phyloP scores from a whole-genome alignment of 2,113 vertebrate genomes.

The Trinectes maculatus region DNA sequence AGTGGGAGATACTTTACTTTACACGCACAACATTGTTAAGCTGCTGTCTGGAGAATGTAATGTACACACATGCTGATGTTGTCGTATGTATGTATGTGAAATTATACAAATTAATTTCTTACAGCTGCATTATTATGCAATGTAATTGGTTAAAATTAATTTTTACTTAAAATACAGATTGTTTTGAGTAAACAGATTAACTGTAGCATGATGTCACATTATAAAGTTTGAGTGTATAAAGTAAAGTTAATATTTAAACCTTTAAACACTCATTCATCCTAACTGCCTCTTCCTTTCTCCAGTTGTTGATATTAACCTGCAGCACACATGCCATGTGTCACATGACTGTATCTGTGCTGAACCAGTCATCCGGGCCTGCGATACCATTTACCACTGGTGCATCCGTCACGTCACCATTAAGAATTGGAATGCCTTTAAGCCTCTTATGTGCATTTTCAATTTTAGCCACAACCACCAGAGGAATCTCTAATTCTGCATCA shows the following conservation, averaged over 20 bases:
- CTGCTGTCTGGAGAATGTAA: slow-evolving; percentile 7
- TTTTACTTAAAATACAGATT: no score
- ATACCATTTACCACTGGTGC: slow-evolving; percentile 22
- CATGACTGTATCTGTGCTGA: slow-evolving; percentile 42
- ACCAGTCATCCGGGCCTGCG: slow-evolving; percentile 37
- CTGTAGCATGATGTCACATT: no score
- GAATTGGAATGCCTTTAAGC: slow-evolving; percentile 69
- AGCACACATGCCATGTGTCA: slow-evolving; percentile 26
- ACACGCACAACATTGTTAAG: slow-evolving; percentile 17
- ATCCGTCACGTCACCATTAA: slow-evolving; percentile 65
- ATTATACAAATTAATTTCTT: background rate
- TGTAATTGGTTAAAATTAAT: no score
- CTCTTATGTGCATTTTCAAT: slow-evolving; percentile 54
- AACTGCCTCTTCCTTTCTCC: no score
- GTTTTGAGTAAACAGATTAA: background rate
- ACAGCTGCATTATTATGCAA: no score
- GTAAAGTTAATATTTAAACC: no score
- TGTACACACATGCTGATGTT: slow-evolving; percentile 5
- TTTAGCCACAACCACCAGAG: slow-evolving; percentile 45
- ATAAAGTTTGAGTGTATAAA: no score
- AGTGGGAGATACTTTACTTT: slow-evolving; percentile 31
- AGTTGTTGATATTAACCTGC: slow-evolving; percentile 11
- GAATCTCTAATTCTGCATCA: slow-evolving; percentile 50
- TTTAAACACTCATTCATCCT: no score
- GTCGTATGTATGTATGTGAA: background rate